Evolutionary conservation across 2,888 invertebrate genomes (phyloP), one percentile per base, ranked within the genome.

Genomic region (Rhimphoctona megacephalus): DNA sequence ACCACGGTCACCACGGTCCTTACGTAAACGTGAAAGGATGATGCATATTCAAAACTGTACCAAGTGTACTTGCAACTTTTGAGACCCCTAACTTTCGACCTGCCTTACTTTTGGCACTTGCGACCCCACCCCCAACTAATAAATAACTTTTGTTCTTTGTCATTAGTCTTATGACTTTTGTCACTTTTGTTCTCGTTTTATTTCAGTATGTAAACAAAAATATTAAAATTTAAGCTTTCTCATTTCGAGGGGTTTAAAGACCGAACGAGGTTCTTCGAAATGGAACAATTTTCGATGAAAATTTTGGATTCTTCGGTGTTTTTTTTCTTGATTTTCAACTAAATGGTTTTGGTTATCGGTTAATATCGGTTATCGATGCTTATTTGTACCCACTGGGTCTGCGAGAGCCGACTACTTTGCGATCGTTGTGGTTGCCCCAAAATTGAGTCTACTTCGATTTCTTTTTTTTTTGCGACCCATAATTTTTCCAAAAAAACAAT

Each of bases 21-120:
- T 49, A 49, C 70, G 49, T 25, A 25, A 70, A 70, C 70, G 70
- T 49, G 70, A 30, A 70, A 70, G 25, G 46, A 70, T 70, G 25
- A 70, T 70, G 70, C 70, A 70, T 70, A 70, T 70, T 70, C 70
- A 70, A 70, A 46, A 70, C 46, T 49, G 49, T 46, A 70, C 46
- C 30, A 70, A 70, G 70, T 46, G 70, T 46, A 46, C 70, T 49
- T 49, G 43, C 70, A 70, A 70, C 70, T 70, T 70, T 49, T 25
- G 22, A 17, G 69, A 25, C 19, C 30, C 46, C 43, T 70, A 46
- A 70, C 69, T 70, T 46, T 19, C 7, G 70, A 70, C 30, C 61
- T 61, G 5, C 30, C 61, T 61, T 25, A 61, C 61, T 61, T 61
- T 30, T 30, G 30, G 6, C 61, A 61, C 30, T 30, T 17, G 30